phyloP scores from a whole-genome alignment of 2,888 invertebrate species.

The Anthophora plumipes region DNA sequence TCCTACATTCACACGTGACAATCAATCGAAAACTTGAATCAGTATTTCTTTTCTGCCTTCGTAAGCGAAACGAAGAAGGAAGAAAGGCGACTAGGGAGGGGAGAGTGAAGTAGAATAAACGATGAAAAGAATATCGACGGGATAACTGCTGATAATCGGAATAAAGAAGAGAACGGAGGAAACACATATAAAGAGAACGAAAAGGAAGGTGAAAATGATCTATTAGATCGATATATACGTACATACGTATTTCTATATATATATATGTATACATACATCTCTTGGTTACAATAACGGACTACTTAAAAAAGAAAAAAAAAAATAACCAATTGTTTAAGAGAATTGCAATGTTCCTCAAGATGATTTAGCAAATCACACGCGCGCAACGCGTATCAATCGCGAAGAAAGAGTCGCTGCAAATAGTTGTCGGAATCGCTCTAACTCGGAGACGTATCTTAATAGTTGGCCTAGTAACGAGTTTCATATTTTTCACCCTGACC shows the following conservation, averaged over 20 bases:
- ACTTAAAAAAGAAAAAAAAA: too few species aligned
- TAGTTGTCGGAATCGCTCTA: conserved; percentile 49
- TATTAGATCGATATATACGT: too few species aligned
- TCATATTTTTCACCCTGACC: conserved; percentile 77
- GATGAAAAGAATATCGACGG: too few species aligned
- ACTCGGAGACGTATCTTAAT: conserved; percentile 75
- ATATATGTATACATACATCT: too few species aligned
- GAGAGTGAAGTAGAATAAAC: background rate
- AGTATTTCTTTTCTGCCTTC: background rate
- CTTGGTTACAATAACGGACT: background rate
- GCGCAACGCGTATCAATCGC: background rate
- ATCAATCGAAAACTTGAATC: conserved; percentile 11
- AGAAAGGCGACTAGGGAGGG: too few species aligned
- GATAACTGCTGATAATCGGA: background rate
- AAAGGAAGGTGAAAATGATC: background rate
- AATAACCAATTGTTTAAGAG: background rate
- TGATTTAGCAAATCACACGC: background rate
- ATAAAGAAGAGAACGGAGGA: background rate
- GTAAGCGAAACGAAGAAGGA: background rate
- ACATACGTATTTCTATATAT: too few species aligned
- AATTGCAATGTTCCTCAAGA: conserved; percentile 26
- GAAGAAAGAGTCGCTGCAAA: conserved; percentile 36
- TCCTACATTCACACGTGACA: conserved; percentile 6
- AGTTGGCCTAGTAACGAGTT: conserved; percentile 82
- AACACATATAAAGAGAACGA: background rate